Evolutionary conservation across 1,140 invertebrate genomes (phyloP).

Genomic region (Hypsibius dujardini): DNA sequence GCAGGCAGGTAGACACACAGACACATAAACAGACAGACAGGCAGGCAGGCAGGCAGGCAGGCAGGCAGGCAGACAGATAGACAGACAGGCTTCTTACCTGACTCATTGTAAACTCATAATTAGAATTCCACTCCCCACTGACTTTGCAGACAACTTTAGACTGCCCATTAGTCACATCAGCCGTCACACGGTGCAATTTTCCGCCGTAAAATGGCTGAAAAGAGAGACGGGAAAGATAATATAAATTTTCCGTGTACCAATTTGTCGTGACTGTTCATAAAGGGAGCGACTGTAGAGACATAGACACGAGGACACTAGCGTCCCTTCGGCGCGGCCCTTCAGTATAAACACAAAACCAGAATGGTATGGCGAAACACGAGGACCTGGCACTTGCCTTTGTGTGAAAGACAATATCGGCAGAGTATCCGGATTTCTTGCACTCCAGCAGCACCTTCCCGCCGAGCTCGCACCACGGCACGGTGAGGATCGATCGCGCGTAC

Average conservation of each 20-base stretch:
- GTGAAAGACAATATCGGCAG: conserved; percentile 71
- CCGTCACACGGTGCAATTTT: conserved; percentile 69
- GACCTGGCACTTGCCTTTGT: conserved; percentile 46
- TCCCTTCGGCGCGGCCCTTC: not conserved
- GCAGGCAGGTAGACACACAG: not conserved
- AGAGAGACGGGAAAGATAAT: conserved; percentile 17
- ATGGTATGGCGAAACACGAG: not conserved
- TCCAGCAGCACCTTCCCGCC: conserved; percentile 70
- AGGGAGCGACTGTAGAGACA: no score
- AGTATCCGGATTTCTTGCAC: conserved; percentile 72
- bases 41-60: not conserved
- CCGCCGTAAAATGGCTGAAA: conserved; percentile 75
- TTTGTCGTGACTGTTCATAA: no score
- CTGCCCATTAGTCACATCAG: conserved; percentile 48
- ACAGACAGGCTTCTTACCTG: conserved; percentile 21
- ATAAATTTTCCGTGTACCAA: no score
- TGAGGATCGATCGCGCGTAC: conserved; percentile 80
- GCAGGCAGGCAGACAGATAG: not conserved
- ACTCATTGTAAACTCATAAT: conserved; percentile 32
- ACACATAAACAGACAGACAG: not conserved
- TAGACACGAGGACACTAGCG: no score
- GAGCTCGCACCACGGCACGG: conserved; percentile 88
- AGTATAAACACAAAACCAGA: not conserved
- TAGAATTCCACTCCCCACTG: conserved; percentile 73
- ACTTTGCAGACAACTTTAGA: conserved; percentile 41